A percentile compares a stretch with the other conserved stretches of the same genome.
Conservation (phyloP, 2,113 vertebrate genomes). For the Clarias macrocephalus region DNA sequence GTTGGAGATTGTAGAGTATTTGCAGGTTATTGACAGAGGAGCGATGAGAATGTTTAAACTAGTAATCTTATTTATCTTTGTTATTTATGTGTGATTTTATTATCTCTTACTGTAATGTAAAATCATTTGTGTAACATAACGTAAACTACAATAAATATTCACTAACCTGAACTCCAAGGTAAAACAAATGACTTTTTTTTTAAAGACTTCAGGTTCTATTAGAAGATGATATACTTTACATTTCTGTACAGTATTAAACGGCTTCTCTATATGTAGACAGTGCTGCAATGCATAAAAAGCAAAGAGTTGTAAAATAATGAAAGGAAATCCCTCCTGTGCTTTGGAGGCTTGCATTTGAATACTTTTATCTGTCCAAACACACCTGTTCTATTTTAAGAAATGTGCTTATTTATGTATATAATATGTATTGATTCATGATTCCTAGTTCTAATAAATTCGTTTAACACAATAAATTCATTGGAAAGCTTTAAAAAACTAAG, state of each 20-base stretch:
- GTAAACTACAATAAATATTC: not conserved
- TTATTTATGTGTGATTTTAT: not conserved
- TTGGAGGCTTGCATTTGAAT: not conserved
- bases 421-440: not conserved
- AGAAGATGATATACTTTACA: not conserved
- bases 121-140: not conserved
- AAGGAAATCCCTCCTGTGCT: not conserved
- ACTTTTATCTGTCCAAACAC: not conserved
- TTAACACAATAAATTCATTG: not conserved
- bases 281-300: not conserved
- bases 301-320: not conserved
- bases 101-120: not conserved
- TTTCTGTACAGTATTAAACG: not conserved
- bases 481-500: too few species aligned
- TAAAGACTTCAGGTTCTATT: not conserved
- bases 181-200: not conserved
- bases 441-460: not conserved
- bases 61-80: not conserved
- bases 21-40: slow-evolving; percentile 36
- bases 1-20: slow-evolving; percentile 31
- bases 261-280: not conserved
- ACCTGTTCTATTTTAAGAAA: not conserved
- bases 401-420: not conserved
- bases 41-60: slow-evolving; percentile 31
- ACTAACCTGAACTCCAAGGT: not conserved